Conservation (phyloP, 2,888 invertebrate species). For the Polyommatus iphigenia region DNA sequence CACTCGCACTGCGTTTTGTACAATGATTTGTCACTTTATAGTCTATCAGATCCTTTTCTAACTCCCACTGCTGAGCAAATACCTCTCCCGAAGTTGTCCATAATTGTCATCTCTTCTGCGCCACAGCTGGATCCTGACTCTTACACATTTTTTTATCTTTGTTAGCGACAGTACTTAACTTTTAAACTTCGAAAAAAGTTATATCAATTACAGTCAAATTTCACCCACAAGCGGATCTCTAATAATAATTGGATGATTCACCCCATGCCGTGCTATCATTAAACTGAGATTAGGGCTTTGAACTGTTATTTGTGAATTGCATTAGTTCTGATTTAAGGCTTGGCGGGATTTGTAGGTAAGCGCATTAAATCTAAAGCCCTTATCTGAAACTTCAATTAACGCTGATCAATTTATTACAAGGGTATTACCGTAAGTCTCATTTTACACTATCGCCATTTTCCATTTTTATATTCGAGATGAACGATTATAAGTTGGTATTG, state of each 20-base stretch:
- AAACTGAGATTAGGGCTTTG: constrained; percentile 1
- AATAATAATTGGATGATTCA: neutral
- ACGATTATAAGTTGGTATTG: neutral
- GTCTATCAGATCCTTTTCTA: too few species aligned
- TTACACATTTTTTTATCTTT: too few species aligned
- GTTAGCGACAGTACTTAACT: neutral
- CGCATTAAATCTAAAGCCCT: constrained; percentile 21
- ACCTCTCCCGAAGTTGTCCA: too few species aligned
- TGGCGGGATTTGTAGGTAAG: constrained; percentile 9
- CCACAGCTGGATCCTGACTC: too few species aligned
- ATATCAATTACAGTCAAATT: neutral
- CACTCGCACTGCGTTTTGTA: too few species aligned
- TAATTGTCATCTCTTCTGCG: too few species aligned
- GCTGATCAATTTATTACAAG: constrained; percentile 17
- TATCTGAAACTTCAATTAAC: constrained; percentile 16
- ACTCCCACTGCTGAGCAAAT: too few species aligned
- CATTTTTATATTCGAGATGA: neutral
- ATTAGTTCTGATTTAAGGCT: constrained; percentile 1
- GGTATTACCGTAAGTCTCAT: constrained; percentile 8
- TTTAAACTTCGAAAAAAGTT: neutral
- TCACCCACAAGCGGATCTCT: neutral
- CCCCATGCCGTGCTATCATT: neutral
- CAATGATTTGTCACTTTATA: too few species aligned
- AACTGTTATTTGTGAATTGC: constrained; percentile 22
- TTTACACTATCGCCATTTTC: neutral